Base-by-base conservation (phyloP, 1,140 invertebrate genomes). In the Aphelenchoides besseyi region DNA sequence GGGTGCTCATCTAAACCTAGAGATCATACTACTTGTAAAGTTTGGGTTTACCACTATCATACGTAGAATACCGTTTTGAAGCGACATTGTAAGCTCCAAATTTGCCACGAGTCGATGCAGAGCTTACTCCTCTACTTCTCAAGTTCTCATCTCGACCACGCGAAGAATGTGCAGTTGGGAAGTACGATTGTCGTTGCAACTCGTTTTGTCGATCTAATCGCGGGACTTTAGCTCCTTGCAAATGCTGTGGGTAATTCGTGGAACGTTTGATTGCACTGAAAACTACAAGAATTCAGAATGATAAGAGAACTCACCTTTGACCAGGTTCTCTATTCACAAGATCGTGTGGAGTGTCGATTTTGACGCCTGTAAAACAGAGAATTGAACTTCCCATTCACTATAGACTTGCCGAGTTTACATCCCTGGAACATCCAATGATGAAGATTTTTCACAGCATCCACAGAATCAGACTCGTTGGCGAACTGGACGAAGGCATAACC, bases 401-500 rank as follows among this genome's bases (percentile, higher is more conserved):
- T 12, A 48, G 12, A 23, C 55, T 33, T 29, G 23, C 55, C 55
- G 5, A 59, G 18, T 33, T 23, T 5, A 59, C 5, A 8, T 28
- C 55, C 55, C 18, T 59, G 55, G 55, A 59, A 59, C 26, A 59
- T 29, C 5, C 18, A 59, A 59, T 23, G 55, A 59, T 59, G 5
- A 8, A 59, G 18, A 59, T 59, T 59, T 12, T 8, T 8, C 5
- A 59, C 32, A 33, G 55, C 55, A 29, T 59, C 26, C 12, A 8
- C 26, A 5, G 55, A 5, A 33, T 59, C 55, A 8, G 5, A 5
- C 5, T 59, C 55, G 18, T 23, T 28, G 5, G 5, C 55, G 18
- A 59, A 59, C 18, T 59, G 55, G 5, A 59, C 55, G 18, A 59
- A 59, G 12, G 55, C 55, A 33, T 59, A 59, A 8, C 55, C 55